Conservation (phyloP, 2,113 vertebrate species). For the Platysternon megacephalum region DNA sequence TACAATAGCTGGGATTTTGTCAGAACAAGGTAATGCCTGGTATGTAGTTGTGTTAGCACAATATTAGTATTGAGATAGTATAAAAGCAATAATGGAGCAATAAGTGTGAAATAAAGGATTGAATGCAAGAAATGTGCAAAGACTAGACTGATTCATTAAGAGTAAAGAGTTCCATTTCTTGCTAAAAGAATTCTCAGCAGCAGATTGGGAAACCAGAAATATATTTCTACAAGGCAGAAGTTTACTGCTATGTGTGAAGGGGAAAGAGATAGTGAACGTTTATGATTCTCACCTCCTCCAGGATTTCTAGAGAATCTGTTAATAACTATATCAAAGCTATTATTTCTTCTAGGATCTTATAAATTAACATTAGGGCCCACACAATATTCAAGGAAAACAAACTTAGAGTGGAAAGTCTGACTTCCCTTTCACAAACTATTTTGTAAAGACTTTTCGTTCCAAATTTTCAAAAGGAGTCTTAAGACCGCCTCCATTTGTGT, state of each 20-base stretch:
- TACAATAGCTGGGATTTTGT: background rate
- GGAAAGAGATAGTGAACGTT: constrained; percentile 69
- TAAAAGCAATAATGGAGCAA: constrained; percentile 72
- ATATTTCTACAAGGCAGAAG: constrained; percentile 64
- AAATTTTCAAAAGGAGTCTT: background rate
- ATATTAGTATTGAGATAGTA: constrained; percentile 5
- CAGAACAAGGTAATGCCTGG: background rate
- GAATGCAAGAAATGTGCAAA: constrained; percentile 68
- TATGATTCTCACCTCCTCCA: constrained; percentile 68
- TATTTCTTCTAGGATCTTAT: background rate
- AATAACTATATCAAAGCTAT: constrained; percentile 66
- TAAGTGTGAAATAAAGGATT: constrained; percentile 73
- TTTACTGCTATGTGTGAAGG: constrained; percentile 71
- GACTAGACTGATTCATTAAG: constrained; percentile 69
- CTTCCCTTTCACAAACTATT: background rate
- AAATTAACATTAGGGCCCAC: background rate
- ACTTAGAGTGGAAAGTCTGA: background rate
- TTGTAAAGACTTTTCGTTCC: constrained; percentile 6
- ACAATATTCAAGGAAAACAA: background rate
- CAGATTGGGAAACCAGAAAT: constrained; percentile 76
- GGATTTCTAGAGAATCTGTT: constrained; percentile 65
- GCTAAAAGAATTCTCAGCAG: constrained; percentile 71
- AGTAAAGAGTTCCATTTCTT: constrained; percentile 68
- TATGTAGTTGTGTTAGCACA: constrained; percentile 13
- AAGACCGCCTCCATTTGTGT: background rate